Evolutionary conservation across 2,797 vertebrate genomes (phyloP), one percentile per base, ranked within the genome.

Genomic region (Synaphobranchus kaupii): DNA sequence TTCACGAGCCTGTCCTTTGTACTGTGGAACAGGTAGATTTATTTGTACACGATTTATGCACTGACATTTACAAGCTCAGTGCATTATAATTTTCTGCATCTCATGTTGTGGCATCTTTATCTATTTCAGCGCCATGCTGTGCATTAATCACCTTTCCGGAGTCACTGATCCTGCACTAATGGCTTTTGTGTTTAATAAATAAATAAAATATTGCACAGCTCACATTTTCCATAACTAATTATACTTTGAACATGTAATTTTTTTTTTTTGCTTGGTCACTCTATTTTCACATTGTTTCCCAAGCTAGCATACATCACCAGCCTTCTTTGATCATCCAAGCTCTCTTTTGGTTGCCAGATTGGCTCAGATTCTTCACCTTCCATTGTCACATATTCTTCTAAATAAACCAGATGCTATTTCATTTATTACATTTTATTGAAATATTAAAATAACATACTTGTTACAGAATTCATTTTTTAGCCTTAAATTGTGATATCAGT

Each of bases 11-110:
- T 66, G 60, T 13, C 68, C 28, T 39, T 73, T 31, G 68, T 2
- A 73, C 68, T 7, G 73, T 25, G 34, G 73, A 47, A 22, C 31
- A 20, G 39, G 39, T 78, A 47, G 34, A 47, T 78, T 78, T 78
- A 78, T 78, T 47, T 20, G 31, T 47, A 34, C 73, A 44, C 34
- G 6, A 17, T 78, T 15, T 39, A 12, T 15, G 31, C 68, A 3
- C 28, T 78, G 73, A 78, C 73, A 78, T 78, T 78, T 78, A 78
- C 73, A 78, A 22, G 73, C 73, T 47, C 5, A 31, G 73, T 22
- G 31, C 73, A 78, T 47, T 78, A 39, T 44, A 78, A 78, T 34
- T 44, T 31, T 56, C 12, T 31, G 68, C 68, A 73, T 13, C 73
- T 78, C 20, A 6, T 44, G 34, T 34, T 22, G 39, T 20, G 39